Conservation (phyloP, 2,113 vertebrate species). For the Illadopsis cleaveri region DNA sequence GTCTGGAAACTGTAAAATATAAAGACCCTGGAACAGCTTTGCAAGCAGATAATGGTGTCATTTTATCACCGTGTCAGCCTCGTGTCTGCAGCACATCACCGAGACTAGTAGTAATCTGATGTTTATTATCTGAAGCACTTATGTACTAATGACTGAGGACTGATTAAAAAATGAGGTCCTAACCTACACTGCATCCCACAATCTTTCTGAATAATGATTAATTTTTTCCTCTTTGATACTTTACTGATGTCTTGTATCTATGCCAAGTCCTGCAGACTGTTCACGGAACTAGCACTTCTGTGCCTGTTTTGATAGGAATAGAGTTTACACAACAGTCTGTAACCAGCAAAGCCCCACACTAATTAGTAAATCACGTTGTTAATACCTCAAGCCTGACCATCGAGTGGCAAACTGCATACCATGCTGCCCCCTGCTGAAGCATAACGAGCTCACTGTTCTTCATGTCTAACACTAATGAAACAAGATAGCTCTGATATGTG, state of each 20-base stretch:
- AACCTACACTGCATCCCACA: background rate
- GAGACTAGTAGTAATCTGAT: background rate
- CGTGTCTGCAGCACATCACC: background rate
- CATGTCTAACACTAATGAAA: background rate
- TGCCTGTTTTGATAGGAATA: background rate
- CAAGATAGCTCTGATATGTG: rapidly evolving
- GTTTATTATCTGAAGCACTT: background rate
- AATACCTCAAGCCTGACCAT: background rate
- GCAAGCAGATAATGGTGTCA: background rate
- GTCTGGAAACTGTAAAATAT: background rate
- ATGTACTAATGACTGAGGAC: background rate
- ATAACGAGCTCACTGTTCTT: background rate
- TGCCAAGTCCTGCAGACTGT: background rate
- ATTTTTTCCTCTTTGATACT: background rate
- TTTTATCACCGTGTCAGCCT: background rate
- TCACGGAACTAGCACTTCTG: background rate
- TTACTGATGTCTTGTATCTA: background rate
- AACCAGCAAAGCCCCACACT: background rate
- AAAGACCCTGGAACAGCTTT: background rate
- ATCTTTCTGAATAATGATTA: background rate
- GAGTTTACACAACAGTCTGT: background rate
- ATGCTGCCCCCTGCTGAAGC: constrained; percentile 44
- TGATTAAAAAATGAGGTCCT: constrained; percentile 35
- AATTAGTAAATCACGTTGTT: constrained; percentile 23
- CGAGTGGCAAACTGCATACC: background rate